A percentile compares a stretch with the other conserved stretches of the same genome.
phyloP scores from a whole-genome alignment of 2,797 vertebrate genomes.

The Pogoniulus pusillus region DNA sequence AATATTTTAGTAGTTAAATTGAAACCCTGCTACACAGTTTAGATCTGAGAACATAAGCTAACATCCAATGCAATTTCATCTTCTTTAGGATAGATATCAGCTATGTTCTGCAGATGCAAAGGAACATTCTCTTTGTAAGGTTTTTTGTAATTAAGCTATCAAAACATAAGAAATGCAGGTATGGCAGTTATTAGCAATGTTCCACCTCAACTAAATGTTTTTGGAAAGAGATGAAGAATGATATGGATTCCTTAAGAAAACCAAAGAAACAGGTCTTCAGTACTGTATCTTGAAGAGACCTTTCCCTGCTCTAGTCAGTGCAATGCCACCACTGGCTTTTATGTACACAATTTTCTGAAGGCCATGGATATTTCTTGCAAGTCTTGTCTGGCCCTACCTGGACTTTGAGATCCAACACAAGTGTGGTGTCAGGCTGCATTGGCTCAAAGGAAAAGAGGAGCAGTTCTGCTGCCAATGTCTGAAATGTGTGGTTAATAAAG shows the following conservation, averaged over 20 bases:
- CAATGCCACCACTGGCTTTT: not conserved
- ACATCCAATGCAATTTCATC: not conserved
- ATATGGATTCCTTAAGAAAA: not conserved
- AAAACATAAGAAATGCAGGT: not conserved
- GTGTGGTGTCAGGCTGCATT: not conserved
- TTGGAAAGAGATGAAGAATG: not conserved
- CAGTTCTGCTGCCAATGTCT: not conserved
- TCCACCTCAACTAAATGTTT: not conserved
- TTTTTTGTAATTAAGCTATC: not conserved
- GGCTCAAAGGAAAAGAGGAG: not conserved
- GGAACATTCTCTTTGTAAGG: not conserved
- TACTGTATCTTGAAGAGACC: not conserved
- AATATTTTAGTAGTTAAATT: slow-evolving; percentile 47
- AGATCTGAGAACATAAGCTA: slow-evolving; percentile 1
- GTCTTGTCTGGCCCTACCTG: not conserved
- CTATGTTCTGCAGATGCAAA: not conserved
- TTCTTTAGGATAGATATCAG: not conserved
- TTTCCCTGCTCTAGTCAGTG: not conserved
- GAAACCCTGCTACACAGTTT: slow-evolving; percentile 3
- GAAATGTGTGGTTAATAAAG: not conserved
- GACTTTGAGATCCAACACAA: not conserved
- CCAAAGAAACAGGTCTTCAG: not conserved
- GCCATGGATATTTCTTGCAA: not conserved
- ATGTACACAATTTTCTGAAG: not conserved
- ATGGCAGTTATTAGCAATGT: not conserved